Evolutionary conservation across 2,113 vertebrate genomes (phyloP).

Genomic region (Galeopterus variegatus): DNA sequence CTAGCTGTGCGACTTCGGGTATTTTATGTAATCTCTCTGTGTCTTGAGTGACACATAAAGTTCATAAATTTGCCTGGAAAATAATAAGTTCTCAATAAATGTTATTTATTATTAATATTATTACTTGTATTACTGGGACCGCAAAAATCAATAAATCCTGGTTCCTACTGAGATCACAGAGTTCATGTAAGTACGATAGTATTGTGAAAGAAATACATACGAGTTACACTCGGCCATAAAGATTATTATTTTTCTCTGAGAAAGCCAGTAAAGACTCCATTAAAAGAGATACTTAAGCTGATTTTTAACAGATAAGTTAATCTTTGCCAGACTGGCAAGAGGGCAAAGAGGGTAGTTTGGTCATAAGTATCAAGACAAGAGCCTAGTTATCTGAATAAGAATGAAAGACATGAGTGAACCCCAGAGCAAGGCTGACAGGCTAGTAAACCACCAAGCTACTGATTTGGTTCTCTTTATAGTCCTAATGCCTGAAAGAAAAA

Average conservation of each 20-base stretch:
- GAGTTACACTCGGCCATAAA: background rate
- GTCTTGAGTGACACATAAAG: background rate
- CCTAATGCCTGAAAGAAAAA: background rate
- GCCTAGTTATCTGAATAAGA: background rate
- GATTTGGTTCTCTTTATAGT: background rate
- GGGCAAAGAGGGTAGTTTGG: background rate
- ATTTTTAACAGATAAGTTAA: background rate
- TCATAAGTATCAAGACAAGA: background rate
- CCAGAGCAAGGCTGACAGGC: background rate
- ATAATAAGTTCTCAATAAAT: background rate
- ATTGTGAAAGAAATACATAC: constrained; percentile 11
- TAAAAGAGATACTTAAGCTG: background rate
- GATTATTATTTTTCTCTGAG: background rate
- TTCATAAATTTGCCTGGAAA: background rate
- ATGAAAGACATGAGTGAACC: background rate
- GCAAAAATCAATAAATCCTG: background rate
- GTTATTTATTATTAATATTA: background rate
- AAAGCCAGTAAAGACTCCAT: background rate
- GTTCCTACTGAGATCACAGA: background rate
- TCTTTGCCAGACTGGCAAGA: background rate
- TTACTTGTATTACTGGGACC: background rate
- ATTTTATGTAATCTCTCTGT: constrained; percentile 11
- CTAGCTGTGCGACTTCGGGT: background rate
- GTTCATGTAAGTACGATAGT: background rate
- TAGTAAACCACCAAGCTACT: background rate